Evolutionary conservation across 2,888 invertebrate species (phyloP).

Genomic region (Tachystola acroxantha): DNA sequence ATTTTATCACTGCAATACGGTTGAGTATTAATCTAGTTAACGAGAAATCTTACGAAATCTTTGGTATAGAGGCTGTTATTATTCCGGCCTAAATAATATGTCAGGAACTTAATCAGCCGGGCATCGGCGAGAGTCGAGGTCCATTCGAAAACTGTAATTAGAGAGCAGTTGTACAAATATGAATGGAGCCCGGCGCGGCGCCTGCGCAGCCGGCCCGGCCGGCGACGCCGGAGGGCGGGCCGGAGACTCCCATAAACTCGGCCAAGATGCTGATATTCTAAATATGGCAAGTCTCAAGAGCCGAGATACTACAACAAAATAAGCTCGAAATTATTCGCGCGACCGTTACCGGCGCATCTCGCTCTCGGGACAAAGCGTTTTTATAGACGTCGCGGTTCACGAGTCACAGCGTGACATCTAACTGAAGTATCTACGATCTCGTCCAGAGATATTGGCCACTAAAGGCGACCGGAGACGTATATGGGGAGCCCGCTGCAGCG

Average conservation of each 20-base stretch:
- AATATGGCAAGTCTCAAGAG: conserved; percentile 16
- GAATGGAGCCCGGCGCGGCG: conserved; percentile 49
- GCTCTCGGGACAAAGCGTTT: not conserved
- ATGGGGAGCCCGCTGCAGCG: conserved; percentile 36
- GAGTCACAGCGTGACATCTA: conserved; percentile 47
- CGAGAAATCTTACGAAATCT: no score
- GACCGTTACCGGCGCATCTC: conserved; percentile 5
- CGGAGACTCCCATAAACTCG: conserved; percentile 31
- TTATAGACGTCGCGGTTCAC: conserved; percentile 24
- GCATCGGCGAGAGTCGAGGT: conserved; percentile 36
- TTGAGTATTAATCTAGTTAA: no score
- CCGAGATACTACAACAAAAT: conserved; percentile 9
- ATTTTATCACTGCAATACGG: no score
- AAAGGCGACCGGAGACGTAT: conserved; percentile 50
- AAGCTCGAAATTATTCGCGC: conserved; percentile 9
- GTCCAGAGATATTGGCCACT: conserved; percentile 51
- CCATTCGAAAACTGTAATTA: conserved; percentile 54
- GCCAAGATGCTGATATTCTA: conserved; percentile 18
- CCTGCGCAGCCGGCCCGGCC: conserved; percentile 35
- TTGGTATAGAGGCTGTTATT: conserved; percentile 22
- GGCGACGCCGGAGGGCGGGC: conserved; percentile 34
- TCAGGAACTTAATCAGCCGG: conserved; percentile 61
- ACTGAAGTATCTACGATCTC: conserved; percentile 51
- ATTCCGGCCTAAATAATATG: conserved; percentile 48
- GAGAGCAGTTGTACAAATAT: conserved; percentile 61